A percentile compares a stretch with the other conserved stretches of the same genome.
phyloP scores from a whole-genome alignment of 2,113 vertebrate species.

The Lonchura striata region DNA sequence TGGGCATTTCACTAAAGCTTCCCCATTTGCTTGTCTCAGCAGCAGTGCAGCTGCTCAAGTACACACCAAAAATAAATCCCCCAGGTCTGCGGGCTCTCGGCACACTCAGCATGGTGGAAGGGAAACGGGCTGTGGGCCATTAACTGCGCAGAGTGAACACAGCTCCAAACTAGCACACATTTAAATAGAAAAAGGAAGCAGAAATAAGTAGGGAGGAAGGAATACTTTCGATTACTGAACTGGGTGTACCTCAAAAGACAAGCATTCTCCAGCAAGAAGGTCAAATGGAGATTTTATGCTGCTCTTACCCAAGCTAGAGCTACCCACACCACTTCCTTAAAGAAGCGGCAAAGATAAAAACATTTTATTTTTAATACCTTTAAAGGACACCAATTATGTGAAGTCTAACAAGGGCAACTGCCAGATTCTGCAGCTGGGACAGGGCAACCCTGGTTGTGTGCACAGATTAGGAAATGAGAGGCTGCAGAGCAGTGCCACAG shows the following conservation, averaged over 20 bases:
- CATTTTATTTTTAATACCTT: neutral
- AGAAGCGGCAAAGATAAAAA: neutral
- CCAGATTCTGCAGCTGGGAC: neutral
- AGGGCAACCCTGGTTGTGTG: neutral
- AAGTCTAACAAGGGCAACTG: neutral
- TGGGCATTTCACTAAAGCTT: neutral
- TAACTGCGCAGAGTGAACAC: neutral
- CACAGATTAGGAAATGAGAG: neutral
- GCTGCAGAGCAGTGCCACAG: neutral
- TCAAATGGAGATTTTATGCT: neutral
- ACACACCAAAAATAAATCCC: neutral
- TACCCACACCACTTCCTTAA: neutral
- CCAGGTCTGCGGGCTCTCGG: accelerated
- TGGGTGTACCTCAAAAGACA: neutral
- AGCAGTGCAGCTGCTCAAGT: neutral
- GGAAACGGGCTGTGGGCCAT: neutral
- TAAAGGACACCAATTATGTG: neutral
- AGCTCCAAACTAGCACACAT: neutral
- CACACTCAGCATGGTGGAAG: neutral
- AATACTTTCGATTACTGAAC: neutral
- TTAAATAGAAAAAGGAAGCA: neutral
- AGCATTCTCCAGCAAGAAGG: neutral
- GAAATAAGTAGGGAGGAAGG: neutral
- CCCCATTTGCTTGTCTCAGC: neutral
- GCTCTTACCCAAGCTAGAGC: neutral